Conservation (phyloP, 53 echinoderm and acorn worm genomes). For the Arbacia lixula region DNA sequence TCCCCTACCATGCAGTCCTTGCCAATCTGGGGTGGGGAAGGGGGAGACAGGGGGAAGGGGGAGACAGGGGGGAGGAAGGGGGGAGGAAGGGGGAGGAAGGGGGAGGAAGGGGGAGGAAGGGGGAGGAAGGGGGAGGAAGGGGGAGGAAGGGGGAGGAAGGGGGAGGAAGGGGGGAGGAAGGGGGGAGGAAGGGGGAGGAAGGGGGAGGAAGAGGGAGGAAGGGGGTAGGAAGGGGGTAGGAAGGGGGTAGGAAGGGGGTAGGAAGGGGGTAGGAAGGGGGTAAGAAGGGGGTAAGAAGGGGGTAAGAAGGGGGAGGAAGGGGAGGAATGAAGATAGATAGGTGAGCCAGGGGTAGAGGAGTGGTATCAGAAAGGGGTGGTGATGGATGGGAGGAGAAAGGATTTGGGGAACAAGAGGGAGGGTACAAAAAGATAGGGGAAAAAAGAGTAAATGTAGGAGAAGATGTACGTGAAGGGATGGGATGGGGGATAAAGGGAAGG, state of each 20-base stretch:
- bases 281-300: not conserved
- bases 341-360: not conserved
- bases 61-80: not conserved
- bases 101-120: not conserved
- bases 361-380: not conserved
- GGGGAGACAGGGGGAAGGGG: not conserved
- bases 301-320: not conserved
- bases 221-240: not conserved
- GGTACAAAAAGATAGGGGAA: not conserved
- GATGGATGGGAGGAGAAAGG: not conserved
- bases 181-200: not conserved
- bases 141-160: not conserved
- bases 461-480: too few species aligned
- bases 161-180: not conserved
- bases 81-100: not conserved
- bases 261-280: not conserved
- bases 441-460: too few species aligned
- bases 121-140: not conserved
- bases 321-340: not conserved
- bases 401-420: not conserved
- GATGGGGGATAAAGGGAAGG: too few species aligned
- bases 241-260: not conserved
- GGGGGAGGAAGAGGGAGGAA: not conserved
- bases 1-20: slow-evolving; percentile 96
- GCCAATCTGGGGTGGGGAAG: slow-evolving; percentile 66